These are phyloP conservation scores for Dynastes maya DNA, from an alignment of 2,888 invertebrate species.

Conservation along the genomic window DNA sequence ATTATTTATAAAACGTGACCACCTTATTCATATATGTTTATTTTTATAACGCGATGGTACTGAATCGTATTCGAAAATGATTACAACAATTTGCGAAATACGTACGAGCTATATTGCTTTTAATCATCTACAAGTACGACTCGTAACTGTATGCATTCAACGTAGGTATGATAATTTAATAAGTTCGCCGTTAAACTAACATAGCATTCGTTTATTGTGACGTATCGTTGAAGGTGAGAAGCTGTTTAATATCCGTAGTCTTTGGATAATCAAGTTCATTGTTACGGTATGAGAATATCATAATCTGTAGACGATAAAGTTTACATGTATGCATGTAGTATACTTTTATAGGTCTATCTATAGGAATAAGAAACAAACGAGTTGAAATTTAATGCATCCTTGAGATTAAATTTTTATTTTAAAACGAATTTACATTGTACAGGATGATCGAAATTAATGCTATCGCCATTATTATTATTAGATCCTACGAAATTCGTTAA, in stretches of 20 bases:
- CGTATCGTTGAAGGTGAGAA: constrained; percentile 2
- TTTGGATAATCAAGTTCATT: no score
- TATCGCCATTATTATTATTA: no score
- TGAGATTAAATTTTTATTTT: no score
- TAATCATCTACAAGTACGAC: neutral
- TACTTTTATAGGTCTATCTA: neutral
- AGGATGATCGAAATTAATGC: no score
- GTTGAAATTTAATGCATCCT: neutral
- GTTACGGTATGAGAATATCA: no score
- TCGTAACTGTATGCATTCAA: constrained; percentile 19
- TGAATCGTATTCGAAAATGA: neutral
- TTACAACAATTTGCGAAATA: constrained; percentile 4
- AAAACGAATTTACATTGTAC: no score
- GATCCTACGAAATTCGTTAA: no score
- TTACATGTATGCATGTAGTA: neutral
- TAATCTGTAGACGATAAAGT: no score
- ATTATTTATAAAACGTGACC: constrained; percentile 15
- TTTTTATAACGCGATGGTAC: neutral
- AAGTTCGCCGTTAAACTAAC: constrained; percentile 36
- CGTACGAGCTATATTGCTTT: neutral
- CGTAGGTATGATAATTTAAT: constrained; percentile 29
- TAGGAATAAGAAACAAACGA: neutral
- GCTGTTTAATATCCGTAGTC: no score
- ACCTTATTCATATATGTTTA: neutral
- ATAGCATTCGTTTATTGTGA: constrained; percentile 18